Conservation (phyloP, 2,888 invertebrate species). For the Ashinkailepas kermadecensis region DNA sequence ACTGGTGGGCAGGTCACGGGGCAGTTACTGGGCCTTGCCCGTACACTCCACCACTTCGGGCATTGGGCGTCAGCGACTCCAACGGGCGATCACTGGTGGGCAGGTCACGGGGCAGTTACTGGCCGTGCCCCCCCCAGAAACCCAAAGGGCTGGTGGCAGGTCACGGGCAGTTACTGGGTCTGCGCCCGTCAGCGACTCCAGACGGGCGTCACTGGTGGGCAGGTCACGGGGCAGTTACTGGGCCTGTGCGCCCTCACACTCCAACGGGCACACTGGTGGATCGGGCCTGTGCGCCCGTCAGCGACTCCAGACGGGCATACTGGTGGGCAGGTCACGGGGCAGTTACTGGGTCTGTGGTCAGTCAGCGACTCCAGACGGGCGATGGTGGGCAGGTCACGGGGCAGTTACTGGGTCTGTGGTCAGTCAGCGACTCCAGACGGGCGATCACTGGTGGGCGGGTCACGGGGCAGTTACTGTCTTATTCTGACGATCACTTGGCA, state of each 20-base stretch:
- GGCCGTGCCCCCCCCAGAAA: too few species aligned
- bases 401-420: too few species aligned
- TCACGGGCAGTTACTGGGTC: neutral
- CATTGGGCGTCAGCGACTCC: slow-evolving; percentile 23
- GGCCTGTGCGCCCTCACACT: too few species aligned
- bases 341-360: neutral
- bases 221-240: too few species aligned
- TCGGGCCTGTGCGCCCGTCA: too few species aligned
- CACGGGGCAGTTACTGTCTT: neutral
- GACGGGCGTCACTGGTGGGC: neutral
- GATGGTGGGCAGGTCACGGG: neutral
- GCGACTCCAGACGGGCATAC: too few species aligned
- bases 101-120: too few species aligned
- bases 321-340: slow-evolving; percentile 32
- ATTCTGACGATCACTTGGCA: neutral
- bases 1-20: neutral
- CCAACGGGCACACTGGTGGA: too few species aligned
- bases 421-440: neutral
- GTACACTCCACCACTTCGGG: too few species aligned
- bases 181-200: neutral
- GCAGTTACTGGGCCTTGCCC: neutral
- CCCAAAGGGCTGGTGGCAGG: neutral
- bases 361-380: slow-evolving; percentile 23
- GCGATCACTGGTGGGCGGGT: neutral
- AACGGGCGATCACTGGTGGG: slow-evolving; percentile 10